Percentiles rank a stretch among this genome's conserved stretches.
Conservation (phyloP, 2,888 invertebrate species). For the Eupeodes latifasciatus region DNA sequence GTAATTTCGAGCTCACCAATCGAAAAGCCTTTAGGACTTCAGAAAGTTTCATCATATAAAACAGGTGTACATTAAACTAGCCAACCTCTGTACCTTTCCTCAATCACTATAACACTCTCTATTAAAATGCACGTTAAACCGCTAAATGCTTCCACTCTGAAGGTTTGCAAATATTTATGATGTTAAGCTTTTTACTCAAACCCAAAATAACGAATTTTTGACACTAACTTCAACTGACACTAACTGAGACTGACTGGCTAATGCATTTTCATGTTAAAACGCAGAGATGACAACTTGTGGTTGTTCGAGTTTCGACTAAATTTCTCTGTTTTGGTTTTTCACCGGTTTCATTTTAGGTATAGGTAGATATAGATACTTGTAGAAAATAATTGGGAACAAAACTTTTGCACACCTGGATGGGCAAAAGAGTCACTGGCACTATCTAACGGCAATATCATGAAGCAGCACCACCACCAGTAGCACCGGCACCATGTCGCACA, state of each 20-base stretch:
- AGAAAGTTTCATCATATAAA: slow-evolving; percentile 58
- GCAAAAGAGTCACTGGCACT: slow-evolving; percentile 44
- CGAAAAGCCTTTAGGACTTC: slow-evolving; percentile 65
- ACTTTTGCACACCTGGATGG: slow-evolving; percentile 67
- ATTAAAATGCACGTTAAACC: slow-evolving; percentile 26
- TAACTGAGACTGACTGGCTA: slow-evolving; percentile 69
- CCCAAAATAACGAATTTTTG: slow-evolving; percentile 26
- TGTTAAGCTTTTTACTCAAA: slow-evolving; percentile 52
- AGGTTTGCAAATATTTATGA: background rate
- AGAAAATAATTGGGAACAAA: slow-evolving; percentile 66
- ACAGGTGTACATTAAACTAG: background rate
- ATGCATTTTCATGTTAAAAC: slow-evolving; percentile 40
- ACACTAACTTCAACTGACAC: slow-evolving; percentile 49
- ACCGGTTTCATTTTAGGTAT: slow-evolving; percentile 1
- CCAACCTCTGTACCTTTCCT: background rate
- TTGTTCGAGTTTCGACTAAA: slow-evolving; percentile 16
- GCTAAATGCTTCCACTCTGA: slow-evolving; percentile 55
- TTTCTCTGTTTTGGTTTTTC: slow-evolving; percentile 24
- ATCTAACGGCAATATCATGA: background rate
- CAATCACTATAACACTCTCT: background rate
- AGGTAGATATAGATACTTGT: background rate
- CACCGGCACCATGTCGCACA: background rate
- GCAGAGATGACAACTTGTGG: slow-evolving; percentile 61
- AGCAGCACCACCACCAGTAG: background rate
- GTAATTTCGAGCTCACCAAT: slow-evolving; percentile 36